Conservation (phyloP, 2,888 invertebrate species). For the Drosophila hamatofila region DNA sequence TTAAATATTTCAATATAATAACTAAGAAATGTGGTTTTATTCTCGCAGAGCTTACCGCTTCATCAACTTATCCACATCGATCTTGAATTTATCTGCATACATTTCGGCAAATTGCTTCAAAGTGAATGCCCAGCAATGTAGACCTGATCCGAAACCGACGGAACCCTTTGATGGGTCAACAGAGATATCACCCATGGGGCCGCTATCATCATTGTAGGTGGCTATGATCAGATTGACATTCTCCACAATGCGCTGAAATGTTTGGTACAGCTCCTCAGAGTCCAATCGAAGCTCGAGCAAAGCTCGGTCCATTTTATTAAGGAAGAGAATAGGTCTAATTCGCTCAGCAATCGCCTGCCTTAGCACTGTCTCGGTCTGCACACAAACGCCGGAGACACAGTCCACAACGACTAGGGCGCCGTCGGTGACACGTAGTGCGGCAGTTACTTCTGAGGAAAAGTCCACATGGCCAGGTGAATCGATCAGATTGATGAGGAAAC, state of each 20-base stretch:
- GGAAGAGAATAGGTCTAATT: constrained; percentile 99
- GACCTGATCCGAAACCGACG: constrained; percentile 99
- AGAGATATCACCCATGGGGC: constrained; percentile 99
- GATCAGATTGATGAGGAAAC: constrained; percentile 99
- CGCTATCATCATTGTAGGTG: constrained; percentile 98
- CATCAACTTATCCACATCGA: constrained; percentile 98
- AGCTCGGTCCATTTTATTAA: constrained; percentile 99
- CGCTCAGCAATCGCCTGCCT: constrained; percentile 99
- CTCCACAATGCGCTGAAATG: constrained; percentile 99
- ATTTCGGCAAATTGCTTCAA: constrained; percentile 99
- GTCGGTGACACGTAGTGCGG: constrained; percentile 99
- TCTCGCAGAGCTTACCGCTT: constrained; percentile 87
- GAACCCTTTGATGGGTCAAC: constrained; percentile 99
- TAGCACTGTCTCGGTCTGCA: constrained; percentile 99
- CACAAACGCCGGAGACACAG: constrained; percentile 99
- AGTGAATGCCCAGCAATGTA: constrained; percentile 99
- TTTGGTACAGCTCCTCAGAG: constrained; percentile 98
- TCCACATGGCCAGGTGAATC: constrained; percentile 99
- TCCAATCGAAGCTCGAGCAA: constrained; percentile 98
- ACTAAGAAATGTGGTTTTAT: too few species aligned
- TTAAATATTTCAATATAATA: too few species aligned
- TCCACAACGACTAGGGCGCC: constrained; percentile 99
- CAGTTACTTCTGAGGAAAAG: constrained; percentile 99
- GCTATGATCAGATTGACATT: constrained; percentile 99
- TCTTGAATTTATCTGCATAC: constrained; percentile 99